Percentiles rank a stretch among this genome's conserved stretches.
Conservation (phyloP, 2,888 invertebrate species). For the Drosophila birchii region DNA sequence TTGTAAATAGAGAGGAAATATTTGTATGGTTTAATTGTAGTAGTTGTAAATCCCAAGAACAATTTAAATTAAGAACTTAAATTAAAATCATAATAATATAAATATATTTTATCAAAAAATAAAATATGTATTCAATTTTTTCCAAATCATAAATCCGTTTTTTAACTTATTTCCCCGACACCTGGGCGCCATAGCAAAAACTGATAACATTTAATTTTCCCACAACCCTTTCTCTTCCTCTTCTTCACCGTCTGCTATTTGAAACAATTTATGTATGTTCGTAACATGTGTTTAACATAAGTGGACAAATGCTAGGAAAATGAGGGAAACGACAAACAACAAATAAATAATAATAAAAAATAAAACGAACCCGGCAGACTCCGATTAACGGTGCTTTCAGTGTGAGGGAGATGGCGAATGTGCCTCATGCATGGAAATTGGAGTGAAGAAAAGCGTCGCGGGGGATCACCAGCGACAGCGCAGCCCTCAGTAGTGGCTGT, state of each 20-base stretch:
- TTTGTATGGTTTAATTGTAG: too few species aligned
- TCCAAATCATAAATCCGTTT: neutral
- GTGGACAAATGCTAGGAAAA: constrained; percentile 19
- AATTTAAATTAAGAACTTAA: neutral
- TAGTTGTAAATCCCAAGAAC: neutral
- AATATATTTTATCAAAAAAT: neutral
- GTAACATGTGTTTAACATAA: constrained; percentile 46
- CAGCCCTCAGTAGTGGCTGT: constrained; percentile 25
- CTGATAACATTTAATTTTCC: neutral
- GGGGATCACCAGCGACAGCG: constrained; percentile 54
- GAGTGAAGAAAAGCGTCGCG: constrained; percentile 47
- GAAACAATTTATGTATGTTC: neutral
- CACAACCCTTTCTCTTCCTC: constrained; percentile 8
- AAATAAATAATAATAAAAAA: constrained; percentile 19
- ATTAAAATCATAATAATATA: neutral
- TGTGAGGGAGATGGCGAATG: constrained; percentile 19
- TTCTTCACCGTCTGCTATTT: neutral
- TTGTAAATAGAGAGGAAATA: neutral
- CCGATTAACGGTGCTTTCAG: constrained; percentile 60
- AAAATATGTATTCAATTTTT: neutral
- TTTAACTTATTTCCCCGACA: neutral
- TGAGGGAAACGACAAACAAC: constrained; percentile 13
- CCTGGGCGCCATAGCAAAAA: constrained; percentile 10
- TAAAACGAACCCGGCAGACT: constrained; percentile 70
- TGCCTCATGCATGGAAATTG: constrained; percentile 55